A percentile compares a stretch with the other conserved stretches of the same genome.
phyloP scores from a whole-genome alignment of 1,140 invertebrate species.

The Odontomachus brunneus region DNA sequence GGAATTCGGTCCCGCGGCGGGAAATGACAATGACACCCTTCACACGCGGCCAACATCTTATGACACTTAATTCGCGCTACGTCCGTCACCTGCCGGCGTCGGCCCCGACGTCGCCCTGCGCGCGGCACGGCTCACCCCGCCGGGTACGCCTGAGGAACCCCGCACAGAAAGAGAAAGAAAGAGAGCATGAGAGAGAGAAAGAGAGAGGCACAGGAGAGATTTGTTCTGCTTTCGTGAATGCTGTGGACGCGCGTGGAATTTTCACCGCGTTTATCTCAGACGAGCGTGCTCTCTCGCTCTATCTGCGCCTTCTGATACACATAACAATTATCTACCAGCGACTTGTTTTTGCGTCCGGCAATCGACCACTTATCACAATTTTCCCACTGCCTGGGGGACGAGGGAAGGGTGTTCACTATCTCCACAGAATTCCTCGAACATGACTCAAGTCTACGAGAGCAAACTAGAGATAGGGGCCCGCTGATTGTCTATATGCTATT shows the following conservation, averaged over 20 bases:
- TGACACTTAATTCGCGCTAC: conserved; percentile 63
- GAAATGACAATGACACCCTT: conserved; percentile 49
- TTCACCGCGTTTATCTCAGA: neutral
- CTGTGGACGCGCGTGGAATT: conserved; percentile 57
- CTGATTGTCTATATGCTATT: conserved; percentile 25
- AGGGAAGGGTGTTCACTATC: too few relatives aligned
- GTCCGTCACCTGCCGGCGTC: conserved; percentile 63
- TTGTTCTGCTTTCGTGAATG: conserved; percentile 60
- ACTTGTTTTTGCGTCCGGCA: too few relatives aligned
- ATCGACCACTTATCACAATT: too few relatives aligned
- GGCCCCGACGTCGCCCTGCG: conserved; percentile 30
- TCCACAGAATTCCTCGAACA: too few relatives aligned
- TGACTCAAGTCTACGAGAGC: too few relatives aligned
- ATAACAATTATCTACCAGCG: too few relatives aligned
- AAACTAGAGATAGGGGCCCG: too few relatives aligned
- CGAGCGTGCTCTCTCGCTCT: too few relatives aligned
- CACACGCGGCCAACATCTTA: conserved; percentile 30
- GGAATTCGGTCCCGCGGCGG: conserved; percentile 29
- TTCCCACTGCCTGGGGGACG: too few relatives aligned
- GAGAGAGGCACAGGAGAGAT: conserved; percentile 28
- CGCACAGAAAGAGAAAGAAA: neutral
- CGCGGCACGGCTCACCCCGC: conserved; percentile 32
- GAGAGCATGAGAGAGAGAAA: neutral
- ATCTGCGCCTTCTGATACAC: too few relatives aligned
- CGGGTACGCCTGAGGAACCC: conserved; percentile 39